Evolutionary conservation across 2,797 vertebrate genomes (phyloP).

Genomic region (Coregonus sp.): DNA sequence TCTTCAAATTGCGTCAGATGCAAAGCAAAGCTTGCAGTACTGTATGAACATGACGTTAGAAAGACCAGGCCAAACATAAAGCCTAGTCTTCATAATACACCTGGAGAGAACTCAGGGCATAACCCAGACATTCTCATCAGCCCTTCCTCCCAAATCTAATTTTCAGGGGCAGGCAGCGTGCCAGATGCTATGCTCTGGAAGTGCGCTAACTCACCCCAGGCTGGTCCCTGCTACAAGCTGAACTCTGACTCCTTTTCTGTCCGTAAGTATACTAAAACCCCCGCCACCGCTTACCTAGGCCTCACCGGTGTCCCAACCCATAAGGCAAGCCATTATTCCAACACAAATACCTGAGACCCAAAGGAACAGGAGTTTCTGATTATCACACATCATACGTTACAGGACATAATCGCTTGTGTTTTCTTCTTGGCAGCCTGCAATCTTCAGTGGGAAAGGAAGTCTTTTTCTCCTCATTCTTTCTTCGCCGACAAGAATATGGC

Average conservation of each 20-base stretch:
- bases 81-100: not conserved
- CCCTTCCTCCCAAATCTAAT: not conserved
- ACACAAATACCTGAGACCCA: constrained; percentile 77
- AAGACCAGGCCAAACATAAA: constrained; percentile 1
- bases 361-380: constrained; percentile 85
- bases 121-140: not conserved
- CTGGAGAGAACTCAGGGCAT: not conserved
- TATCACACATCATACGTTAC: constrained; percentile 86
- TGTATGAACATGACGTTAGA: not conserved
- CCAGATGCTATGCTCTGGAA: not conserved
- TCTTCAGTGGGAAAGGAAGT: constrained; percentile 38
- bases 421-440: constrained; percentile 68
- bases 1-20: not conserved
- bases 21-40: not conserved
- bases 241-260: not conserved
- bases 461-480: constrained; percentile 16
- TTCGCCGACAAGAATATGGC: not conserved
- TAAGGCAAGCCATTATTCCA: constrained; percentile 67
- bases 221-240: constrained; percentile 5
- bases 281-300: not conserved
- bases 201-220: not conserved
- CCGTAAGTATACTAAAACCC: not conserved
- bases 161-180: not conserved
- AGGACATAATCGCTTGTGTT: constrained; percentile 81
- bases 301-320: not conserved